Base-by-base conservation (phyloP, 2,888 invertebrate species). In the Acleris emargana region DNA sequence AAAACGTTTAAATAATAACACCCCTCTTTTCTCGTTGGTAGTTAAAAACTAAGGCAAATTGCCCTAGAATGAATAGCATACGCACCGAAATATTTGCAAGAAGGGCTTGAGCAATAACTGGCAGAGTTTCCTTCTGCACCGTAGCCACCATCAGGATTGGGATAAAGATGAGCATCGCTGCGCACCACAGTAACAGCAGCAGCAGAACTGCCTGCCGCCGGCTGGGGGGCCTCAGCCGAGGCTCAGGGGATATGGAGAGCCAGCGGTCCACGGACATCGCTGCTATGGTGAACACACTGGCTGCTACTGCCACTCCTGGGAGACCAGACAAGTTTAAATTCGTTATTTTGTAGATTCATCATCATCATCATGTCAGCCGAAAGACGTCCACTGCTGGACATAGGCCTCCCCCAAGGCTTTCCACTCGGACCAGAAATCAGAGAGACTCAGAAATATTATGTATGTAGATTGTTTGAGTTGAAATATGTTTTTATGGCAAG, bases 251-350 rank as follows among this genome's bases (percentile, higher is more conserved):
- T 67, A 96, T 96, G 25, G 96, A 96, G 58, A 95, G 81, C 85
- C 95, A 96, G 16, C 96, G 93, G 79, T 96, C 96, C n/a, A 96
- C 93, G 50, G 96, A 95, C 95, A 96, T 96, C 0, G 95, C 94
- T 6, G 95, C 95, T 69, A 96, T 94, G 0, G 96, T 96, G 80
- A 96, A 96, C 45, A 96, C 95, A 74, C 96, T 96, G 5, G 96
- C 95, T 4, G 95, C 95, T 16, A 96, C 96, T 2, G 96, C 94
- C 22, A 96, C 95, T 67, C 95, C 96, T 96, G 86, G 0, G 3
- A 32, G 32, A 32, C 32, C 9, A 47, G 9, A 54, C 5, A 58
- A 53, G 25, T n/a, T n/a, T n/a, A n/a, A n/a, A n/a, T n/a, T n/a
- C n/a, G n/a, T n/a, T n/a, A n/a, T n/a, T n/a, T n/a, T n/a, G n/a